phyloP scores from a whole-genome alignment of 2,797 vertebrate species.

The Tolypeutes matacus region DNA sequence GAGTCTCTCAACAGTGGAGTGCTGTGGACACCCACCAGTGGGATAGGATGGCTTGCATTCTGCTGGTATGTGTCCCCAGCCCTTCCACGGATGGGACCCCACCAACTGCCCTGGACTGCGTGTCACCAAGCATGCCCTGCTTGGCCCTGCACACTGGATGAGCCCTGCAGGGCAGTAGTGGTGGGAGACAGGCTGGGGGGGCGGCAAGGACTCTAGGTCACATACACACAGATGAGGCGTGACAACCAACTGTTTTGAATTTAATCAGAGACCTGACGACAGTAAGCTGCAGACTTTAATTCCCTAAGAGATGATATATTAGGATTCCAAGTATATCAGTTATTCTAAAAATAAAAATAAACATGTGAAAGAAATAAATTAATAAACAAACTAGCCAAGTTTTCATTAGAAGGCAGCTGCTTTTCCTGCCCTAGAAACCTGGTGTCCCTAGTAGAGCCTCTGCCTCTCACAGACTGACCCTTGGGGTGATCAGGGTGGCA shows the following conservation, averaged over 20 bases:
- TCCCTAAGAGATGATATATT: conserved; percentile 71
- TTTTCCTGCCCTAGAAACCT: conserved; percentile 65
- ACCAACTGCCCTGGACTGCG: neutral
- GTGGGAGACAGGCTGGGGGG: neutral
- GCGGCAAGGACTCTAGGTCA: neutral
- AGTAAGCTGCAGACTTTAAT: conserved; percentile 75
- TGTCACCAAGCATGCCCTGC: neutral
- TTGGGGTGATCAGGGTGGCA: neutral
- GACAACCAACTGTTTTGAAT: conserved; percentile 59
- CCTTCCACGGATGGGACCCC: neutral
- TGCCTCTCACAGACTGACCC: neutral
- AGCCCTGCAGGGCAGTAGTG: neutral
- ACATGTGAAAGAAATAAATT: conserved; percentile 75
- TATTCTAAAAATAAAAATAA: conserved; percentile 81
- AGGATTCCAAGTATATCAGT: conserved; percentile 76
- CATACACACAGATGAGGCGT: neutral
- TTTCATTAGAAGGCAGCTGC: conserved; percentile 62
- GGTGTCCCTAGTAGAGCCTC: neutral
- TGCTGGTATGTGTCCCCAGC: fast-evolving
- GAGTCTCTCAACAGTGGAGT: neutral
- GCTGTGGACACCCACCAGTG: neutral
- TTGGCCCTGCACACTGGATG: no score
- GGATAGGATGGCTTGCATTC: neutral
- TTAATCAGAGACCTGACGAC: conserved; percentile 70
- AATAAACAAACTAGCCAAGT: conserved; percentile 71